Conservation (phyloP, 2,113 vertebrate species). For the Agapornis roseicollis region DNA sequence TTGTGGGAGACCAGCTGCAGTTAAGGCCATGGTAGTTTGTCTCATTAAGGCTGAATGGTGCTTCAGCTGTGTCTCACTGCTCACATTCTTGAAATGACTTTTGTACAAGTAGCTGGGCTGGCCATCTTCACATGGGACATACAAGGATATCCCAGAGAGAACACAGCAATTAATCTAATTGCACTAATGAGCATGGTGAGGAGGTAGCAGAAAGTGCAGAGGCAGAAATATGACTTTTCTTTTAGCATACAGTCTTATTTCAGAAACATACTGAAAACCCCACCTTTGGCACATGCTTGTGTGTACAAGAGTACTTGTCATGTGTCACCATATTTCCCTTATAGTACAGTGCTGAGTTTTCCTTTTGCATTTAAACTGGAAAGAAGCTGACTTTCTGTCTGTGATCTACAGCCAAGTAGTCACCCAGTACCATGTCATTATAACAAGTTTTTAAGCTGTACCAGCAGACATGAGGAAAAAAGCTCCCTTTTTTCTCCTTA, state of each 20-base stretch:
- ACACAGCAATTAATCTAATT: background rate
- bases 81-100: background rate
- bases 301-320: background rate
- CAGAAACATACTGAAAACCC: rapidly evolving
- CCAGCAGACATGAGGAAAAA: background rate
- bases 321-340: background rate
- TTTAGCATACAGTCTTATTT: background rate
- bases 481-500: background rate
- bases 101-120: background rate
- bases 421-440: background rate
- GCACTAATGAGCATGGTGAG: background rate
- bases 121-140: background rate
- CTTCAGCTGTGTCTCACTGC: background rate
- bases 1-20: background rate
- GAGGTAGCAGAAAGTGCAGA: background rate
- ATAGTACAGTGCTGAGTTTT: background rate
- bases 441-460: background rate
- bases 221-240: background rate
- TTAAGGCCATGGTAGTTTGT: background rate
- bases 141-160: background rate
- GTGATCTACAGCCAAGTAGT: background rate
- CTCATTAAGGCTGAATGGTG: rapidly evolving
- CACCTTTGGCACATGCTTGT: rapidly evolving
- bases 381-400: background rate
- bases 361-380: background rate